phyloP scores from a whole-genome alignment of 2,888 invertebrate species.

The Sesia bembeciformis region DNA sequence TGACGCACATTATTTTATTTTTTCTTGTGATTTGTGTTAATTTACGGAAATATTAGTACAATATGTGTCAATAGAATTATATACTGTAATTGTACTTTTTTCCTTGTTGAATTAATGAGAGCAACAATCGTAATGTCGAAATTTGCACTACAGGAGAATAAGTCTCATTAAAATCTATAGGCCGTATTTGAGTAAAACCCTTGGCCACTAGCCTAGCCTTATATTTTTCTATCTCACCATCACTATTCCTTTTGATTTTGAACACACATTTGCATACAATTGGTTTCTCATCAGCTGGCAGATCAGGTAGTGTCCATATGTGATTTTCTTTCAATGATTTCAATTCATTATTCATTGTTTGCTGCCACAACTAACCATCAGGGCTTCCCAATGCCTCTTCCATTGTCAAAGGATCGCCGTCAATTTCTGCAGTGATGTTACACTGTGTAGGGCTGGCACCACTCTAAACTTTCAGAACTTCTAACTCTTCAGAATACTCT shows the following conservation, averaged over 20 bases:
- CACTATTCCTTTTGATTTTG: constrained; percentile 4
- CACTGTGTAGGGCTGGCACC: too few species aligned
- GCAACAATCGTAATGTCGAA: constrained; percentile 1
- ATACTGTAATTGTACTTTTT: too few species aligned
- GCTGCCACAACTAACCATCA: constrained; percentile 1
- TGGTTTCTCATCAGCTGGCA: not conserved
- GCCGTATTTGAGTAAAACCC: constrained; percentile 3
- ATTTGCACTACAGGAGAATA: constrained; percentile 3
- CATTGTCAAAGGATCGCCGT: not conserved
- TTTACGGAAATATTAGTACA: too few species aligned
- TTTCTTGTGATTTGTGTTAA: too few species aligned
- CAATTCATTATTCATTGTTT: constrained; percentile 1
- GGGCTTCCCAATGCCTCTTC: not conserved
- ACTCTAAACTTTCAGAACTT: too few species aligned
- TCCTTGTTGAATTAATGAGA: too few species aligned
- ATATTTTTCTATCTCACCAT: constrained; percentile 1
- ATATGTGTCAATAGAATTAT: too few species aligned
- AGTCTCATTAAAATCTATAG: constrained; percentile 5
- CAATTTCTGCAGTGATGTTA: too few species aligned
- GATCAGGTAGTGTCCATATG: not conserved
- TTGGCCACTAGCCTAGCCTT: constrained; percentile 4
- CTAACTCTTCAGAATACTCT: too few species aligned
- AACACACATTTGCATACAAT: not conserved
- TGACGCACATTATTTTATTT: too few species aligned
- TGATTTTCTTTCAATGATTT: not conserved